phyloP scores from a whole-genome alignment of 2,797 vertebrate genomes.

The Chromobotia macracanthus region DNA sequence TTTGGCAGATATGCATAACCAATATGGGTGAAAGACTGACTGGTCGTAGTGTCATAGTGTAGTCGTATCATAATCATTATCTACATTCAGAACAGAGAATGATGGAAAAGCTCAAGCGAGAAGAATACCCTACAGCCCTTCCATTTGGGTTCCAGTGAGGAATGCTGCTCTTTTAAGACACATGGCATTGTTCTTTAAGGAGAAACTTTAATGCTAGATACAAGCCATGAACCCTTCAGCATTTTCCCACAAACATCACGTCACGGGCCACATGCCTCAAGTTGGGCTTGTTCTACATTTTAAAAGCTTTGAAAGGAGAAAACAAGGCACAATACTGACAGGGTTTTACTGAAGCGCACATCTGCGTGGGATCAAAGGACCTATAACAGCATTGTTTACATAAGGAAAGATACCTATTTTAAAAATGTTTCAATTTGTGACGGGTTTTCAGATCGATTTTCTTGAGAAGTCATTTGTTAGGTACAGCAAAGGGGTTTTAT shows the following conservation, averaged over 20 bases:
- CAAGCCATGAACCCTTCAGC: not conserved
- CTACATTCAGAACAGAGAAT: constrained; percentile 15
- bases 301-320: not conserved
- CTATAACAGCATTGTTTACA: not conserved
- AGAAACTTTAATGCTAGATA: not conserved
- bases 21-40: constrained; percentile 67
- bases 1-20: constrained; percentile 64
- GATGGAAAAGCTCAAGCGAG: not conserved
- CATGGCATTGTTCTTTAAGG: not conserved
- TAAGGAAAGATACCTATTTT: not conserved
- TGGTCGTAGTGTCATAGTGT: not conserved
- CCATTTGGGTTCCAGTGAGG: not conserved
- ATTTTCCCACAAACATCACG: not conserved
- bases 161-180: not conserved
- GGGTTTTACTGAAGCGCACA: not conserved
- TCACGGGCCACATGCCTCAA: not conserved
- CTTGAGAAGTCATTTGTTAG: not conserved
- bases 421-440: not conserved
- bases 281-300: not conserved
- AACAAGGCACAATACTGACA: not conserved
- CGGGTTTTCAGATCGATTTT: not conserved
- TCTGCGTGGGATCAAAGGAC: not conserved
- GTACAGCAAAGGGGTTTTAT: constrained; percentile 7
- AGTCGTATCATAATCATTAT: constrained; percentile 22
- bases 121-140: not conserved